Evolutionary conservation across 2,797 vertebrate genomes (phyloP), one percentile per base, ranked within the genome.

Genomic region (Cheirogaleus major): DNA sequence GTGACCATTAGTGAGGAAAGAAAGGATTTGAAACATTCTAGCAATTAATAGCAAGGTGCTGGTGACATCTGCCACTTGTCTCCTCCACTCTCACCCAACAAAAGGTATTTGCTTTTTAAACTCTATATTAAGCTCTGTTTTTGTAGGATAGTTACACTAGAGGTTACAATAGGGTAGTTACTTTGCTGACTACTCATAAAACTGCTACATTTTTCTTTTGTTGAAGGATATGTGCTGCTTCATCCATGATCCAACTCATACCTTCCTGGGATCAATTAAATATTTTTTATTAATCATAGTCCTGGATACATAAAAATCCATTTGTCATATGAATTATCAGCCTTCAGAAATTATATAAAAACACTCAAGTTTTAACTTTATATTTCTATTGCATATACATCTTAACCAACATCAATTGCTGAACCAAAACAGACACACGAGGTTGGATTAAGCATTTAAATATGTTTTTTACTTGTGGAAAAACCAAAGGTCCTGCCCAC

Each of bases 31-130:
- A 80, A 85, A 73, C 72, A 80, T 55, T 88, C 12, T 5, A 25
- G 43, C 67, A 95, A 93, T 92, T 87, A 91, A 97, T 41, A 87
- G 70, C 48, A 91, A 93, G 45, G 22, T 81, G 4, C 84, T 80
- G 25, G 30, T 78, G 43, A 15, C 18, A 43, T 55, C 85, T 92
- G 63, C 70, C 43, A 76, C 30, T 30, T 84, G 35, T 87, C 38
- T 91, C 78, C n/a, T 81, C 10, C 14, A 83, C 4, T n/a, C 3
- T 95, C 32, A 85, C 23, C 38, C 35, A 57, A 20, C 4, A 45
- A 94, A 76, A 69, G 7, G 2, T 55, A 85, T 88, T 78, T 83
- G 14, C n/a, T 27, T 89, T 86, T 75, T 65, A 69, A 78, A 75
- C 15, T 75, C 57, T 67, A 32, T 50, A 55, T 86, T 79, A 65